Percentiles rank a stretch among this genome's conserved stretches.
Conservation (phyloP, 2,888 invertebrate genomes). For the Eristalis intricaria region DNA sequence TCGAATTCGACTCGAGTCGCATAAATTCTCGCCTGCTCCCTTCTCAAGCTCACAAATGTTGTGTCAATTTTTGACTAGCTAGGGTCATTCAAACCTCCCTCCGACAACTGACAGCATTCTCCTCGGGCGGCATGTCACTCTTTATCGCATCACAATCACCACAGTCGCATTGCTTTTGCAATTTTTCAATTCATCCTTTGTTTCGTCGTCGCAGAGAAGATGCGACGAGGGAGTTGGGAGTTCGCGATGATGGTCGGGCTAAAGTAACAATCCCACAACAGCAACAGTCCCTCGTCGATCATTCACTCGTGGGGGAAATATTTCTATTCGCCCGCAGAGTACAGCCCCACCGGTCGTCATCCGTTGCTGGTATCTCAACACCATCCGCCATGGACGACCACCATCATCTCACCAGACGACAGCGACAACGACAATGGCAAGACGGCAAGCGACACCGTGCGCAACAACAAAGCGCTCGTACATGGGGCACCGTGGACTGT, state of each 20-base stretch:
- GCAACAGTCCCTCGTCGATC: conserved; percentile 22
- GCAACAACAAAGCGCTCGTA: conserved; percentile 20
- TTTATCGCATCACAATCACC: not conserved
- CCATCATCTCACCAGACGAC: conserved; percentile 29
- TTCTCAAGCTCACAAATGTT: no score
- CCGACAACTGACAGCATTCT: not conserved
- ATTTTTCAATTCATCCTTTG: not conserved
- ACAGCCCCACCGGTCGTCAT: conserved; percentile 7
- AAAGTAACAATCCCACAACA: not conserved
- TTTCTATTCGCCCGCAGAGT: conserved; percentile 60
- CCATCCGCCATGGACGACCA: conserved; percentile 22
- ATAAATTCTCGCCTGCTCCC: no score
- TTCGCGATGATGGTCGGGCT: not conserved
- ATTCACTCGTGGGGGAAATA: conserved; percentile 59
- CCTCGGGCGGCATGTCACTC: not conserved
- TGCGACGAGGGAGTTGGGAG: not conserved
- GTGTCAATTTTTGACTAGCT: no score
- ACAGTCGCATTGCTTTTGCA: not conserved
- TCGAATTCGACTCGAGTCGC: no score
- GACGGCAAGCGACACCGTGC: not conserved
- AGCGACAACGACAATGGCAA: conserved; percentile 8
- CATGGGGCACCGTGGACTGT: conserved; percentile 26
- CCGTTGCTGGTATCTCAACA: conserved; percentile 27
- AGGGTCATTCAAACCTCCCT: not conserved
- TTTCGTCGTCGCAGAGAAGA: not conserved